A percentile compares a stretch with the other conserved stretches of the same genome.
These are phyloP conservation scores for Epizoanthus scotinus DNA, from an alignment of 92 coral and sea anemone genomes.

Conservation along the genomic window DNA sequence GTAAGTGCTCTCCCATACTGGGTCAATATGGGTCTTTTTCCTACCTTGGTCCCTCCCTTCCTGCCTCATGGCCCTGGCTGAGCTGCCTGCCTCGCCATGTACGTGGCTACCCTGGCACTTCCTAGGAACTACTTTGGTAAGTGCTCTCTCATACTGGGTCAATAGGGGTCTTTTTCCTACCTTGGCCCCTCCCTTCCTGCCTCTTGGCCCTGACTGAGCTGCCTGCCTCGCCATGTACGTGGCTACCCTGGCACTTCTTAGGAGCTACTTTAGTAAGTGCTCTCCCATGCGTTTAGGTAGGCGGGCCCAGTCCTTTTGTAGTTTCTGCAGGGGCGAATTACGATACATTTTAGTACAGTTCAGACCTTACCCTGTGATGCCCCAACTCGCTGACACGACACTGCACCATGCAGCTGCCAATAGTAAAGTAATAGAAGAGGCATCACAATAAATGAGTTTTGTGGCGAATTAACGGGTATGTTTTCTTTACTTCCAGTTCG, in stretches of 20 bases:
- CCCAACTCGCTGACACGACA: too few species aligned
- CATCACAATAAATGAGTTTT: too few species aligned
- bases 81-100: conserved; percentile 73
- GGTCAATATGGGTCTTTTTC: not conserved
- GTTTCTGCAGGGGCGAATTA: too few species aligned
- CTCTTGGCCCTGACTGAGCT: conserved; percentile 84
- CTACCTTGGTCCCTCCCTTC: conserved; percentile 52
- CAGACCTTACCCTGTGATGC: too few species aligned
- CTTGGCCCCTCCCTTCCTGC: conserved; percentile 38
- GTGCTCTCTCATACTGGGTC: conserved; percentile 2
- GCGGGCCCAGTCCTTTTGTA: too few species aligned
- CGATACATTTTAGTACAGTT: too few species aligned
- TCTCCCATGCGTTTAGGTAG: not conserved
- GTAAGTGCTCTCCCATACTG: conserved; percentile 51
- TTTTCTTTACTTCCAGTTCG: too few species aligned
- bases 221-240: conserved; percentile 73
- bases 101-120: conserved; percentile 79
- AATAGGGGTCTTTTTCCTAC: conserved; percentile 22
- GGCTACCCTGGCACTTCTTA: conserved; percentile 78
- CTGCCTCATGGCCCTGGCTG: conserved; percentile 75
- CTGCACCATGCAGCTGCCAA: too few species aligned
- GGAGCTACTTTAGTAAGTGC: conserved; percentile 85
- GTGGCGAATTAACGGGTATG: too few species aligned
- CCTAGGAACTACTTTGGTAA: conserved; percentile 86
- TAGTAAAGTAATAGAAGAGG: too few species aligned